Conservation (phyloP, 2,797 vertebrate genomes). For the Chaunax sp. region DNA sequence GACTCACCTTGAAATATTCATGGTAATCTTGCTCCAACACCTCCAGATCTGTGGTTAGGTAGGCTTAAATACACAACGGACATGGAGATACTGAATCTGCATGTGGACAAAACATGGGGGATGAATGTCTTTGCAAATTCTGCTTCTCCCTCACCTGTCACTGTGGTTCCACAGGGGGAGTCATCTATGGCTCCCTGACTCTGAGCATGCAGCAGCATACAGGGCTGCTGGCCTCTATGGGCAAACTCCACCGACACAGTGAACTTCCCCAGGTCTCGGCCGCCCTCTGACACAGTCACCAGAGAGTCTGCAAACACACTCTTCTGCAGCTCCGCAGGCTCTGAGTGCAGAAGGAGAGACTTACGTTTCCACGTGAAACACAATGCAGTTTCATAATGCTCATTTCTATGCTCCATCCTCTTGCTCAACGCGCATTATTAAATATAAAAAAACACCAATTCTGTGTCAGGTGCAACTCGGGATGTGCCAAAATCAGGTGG, state of each 20-base stretch:
- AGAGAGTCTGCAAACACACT: conserved; percentile 89
- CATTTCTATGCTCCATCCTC: too few species aligned
- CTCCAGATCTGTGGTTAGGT: conserved; percentile 85
- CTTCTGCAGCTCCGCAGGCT: conserved; percentile 79
- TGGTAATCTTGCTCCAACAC: conserved; percentile 89
- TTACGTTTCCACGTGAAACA: not conserved
- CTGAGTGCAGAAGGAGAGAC: conserved; percentile 48
- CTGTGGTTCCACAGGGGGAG: conserved; percentile 83
- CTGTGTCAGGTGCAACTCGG: not conserved
- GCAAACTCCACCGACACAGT: conserved; percentile 79
- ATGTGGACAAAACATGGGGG: not conserved
- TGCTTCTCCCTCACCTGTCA: conserved; percentile 82
- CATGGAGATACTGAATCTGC: not conserved
- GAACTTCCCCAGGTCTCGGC: conserved; percentile 84
- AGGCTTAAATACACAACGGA: conserved; percentile 76
- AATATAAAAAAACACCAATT: too few species aligned
- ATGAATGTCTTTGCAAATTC: not conserved
- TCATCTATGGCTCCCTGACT: conserved; percentile 81
- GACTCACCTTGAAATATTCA: conserved; percentile 88
- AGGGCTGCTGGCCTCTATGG: conserved; percentile 69
- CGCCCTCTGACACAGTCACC: conserved; percentile 78
- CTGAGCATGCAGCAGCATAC: conserved; percentile 84
- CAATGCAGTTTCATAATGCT: not conserved
- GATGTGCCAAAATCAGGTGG: conserved; percentile 55
- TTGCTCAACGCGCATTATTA: too few species aligned